A percentile compares a stretch with the other conserved stretches of the same genome.
Evolutionary conservation across 2,113 vertebrate genomes (phyloP).

Genomic region (Austrofundulus limnaeus): DNA sequence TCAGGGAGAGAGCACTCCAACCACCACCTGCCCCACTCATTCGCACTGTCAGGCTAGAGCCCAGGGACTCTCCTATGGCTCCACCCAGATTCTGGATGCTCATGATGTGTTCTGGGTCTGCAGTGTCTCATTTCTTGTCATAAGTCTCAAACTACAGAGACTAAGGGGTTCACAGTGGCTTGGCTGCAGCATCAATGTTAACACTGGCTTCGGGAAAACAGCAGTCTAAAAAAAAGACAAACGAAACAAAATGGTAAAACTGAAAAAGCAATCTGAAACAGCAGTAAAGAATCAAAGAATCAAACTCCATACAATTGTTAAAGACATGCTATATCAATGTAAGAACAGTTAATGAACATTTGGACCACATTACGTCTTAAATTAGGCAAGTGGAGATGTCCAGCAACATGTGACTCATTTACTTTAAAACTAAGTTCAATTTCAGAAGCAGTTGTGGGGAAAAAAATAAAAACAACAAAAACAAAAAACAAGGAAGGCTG

Average conservation of each 20-base stretch:
- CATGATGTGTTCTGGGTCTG: slow-evolving; percentile 61
- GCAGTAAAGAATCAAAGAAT: background rate
- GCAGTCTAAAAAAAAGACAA: slow-evolving; percentile 1
- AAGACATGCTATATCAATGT: background rate
- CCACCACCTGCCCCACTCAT: slow-evolving; percentile 78
- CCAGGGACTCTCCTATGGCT: slow-evolving; percentile 71
- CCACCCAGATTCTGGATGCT: slow-evolving; percentile 73
- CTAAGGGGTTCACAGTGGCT: background rate
- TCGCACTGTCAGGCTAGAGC: slow-evolving; percentile 76
- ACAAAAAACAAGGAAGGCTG: too few species aligned
- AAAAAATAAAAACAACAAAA: too few species aligned
- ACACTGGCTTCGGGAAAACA: background rate
- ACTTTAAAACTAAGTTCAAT: too few species aligned
- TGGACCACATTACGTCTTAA: too few species aligned
- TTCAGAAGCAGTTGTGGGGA: too few species aligned
- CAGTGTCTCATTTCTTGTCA: slow-evolving; percentile 64
- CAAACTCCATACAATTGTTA: background rate
- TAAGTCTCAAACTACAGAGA: background rate
- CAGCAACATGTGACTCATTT: too few species aligned
- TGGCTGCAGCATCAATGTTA: slow-evolving; percentile 1
- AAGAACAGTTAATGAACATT: too few species aligned
- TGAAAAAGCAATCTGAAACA: background rate
- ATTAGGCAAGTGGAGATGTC: too few species aligned
- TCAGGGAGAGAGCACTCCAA: slow-evolving; percentile 83
- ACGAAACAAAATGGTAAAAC: background rate